Evolutionary conservation across 2,888 invertebrate species (phyloP).

Genomic region (Ophion obscuratus): DNA sequence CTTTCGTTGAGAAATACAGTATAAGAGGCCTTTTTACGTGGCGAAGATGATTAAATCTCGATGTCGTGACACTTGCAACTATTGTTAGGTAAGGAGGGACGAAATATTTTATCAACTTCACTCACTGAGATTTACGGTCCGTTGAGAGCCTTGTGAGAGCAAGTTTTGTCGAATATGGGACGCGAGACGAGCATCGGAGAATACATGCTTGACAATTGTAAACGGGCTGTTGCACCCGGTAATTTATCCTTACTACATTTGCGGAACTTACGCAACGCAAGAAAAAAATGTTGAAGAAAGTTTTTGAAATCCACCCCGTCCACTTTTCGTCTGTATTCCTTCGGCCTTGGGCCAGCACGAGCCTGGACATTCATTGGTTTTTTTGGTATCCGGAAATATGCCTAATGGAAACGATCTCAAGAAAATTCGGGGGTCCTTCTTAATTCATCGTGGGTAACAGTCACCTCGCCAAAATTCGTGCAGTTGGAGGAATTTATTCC

Average conservation of each 20-base stretch:
- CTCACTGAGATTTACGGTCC: slow-evolving; percentile 25
- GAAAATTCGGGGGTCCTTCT: background rate
- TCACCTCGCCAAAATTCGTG: background rate
- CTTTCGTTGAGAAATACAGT: no score
- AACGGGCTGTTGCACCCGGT: slow-evolving; percentile 16
- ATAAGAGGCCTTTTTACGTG: background rate
- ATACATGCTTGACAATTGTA: slow-evolving; percentile 40
- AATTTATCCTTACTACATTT: background rate
- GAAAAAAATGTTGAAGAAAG: background rate
- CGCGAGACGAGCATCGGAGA: slow-evolving; percentile 34
- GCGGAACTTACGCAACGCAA: background rate
- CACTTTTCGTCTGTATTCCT: no score
- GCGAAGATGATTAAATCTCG: slow-evolving; percentile 26
- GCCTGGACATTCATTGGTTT: no score
- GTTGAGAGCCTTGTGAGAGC: slow-evolving; percentile 33
- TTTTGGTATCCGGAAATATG: background rate
- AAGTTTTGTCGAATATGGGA: slow-evolving; percentile 63
- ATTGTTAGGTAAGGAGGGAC: slow-evolving; percentile 39
- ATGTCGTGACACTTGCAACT: slow-evolving; percentile 42
- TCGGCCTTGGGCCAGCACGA: no score
- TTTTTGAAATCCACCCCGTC: no score
- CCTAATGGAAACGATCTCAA: background rate
- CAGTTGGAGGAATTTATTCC: background rate
- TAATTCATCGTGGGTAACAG: background rate
- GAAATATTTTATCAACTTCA: slow-evolving; percentile 30